Evolutionary conservation across 2,888 invertebrate genomes (phyloP), one percentile per base, ranked within the genome.

Genomic region (Ceriagrion tenellum): DNA sequence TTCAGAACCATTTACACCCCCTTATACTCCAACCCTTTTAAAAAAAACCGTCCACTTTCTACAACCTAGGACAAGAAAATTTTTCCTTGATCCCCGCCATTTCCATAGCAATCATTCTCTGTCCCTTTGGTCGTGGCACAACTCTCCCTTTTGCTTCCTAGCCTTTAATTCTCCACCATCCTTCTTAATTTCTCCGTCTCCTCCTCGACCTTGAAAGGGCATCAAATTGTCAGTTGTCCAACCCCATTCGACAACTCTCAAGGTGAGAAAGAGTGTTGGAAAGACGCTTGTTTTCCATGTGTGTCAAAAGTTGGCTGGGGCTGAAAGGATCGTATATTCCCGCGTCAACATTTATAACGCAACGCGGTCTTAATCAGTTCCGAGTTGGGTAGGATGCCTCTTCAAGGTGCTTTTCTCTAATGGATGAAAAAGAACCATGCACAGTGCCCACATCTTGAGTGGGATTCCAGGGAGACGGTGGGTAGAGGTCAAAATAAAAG

Each of bases 91-190:
- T 69, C 81, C 3, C 16, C 16, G 35, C 81, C 35, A 81, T 81
- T 81, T 81, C 81, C 81, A 81, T 81, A 81, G 81, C 89, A 47
- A 89, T 55, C 89, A 55, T 88, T 47, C 0, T 47, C 88, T n/a
- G 6, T 55, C 55, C 47, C 55, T 1, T 47, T n/a, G 26, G 16
- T n/a, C 89, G n/a, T n/a, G 20, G 26, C 26, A 20, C 16, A 23
- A 8, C 55, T 55, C 89, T 26, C 59, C 40, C 59, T 40, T 30
- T 35, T 13, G 35, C 74, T 10, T 35, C 35, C 81, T 18, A 23
- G 13, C 69, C 26, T 30, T 30, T 23, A 30, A n/a, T 63, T 91
- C 59, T n/a, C 23, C 59, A 23, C 63, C 93, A 20, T 59, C 93
- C 8, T 47, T 47, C 69, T 35, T 63, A 26, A 63, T 59, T 40